phyloP scores from a whole-genome alignment of 2,888 invertebrate genomes.

The Melanophora roralis region DNA sequence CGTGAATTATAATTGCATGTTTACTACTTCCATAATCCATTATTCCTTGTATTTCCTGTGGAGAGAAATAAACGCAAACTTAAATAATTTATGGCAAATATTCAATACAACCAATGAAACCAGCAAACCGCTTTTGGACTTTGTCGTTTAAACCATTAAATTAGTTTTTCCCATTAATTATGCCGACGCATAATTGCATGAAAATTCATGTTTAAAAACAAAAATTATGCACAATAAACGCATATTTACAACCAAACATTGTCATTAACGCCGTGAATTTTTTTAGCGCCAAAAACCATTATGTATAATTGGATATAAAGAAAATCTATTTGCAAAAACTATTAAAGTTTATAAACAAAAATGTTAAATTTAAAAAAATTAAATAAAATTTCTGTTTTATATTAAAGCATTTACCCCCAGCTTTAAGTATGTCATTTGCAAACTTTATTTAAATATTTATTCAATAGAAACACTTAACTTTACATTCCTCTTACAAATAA shows the following conservation, averaged over 20 bases:
- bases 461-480: not conserved
- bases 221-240: slow-evolving; percentile 1
- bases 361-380: not conserved
- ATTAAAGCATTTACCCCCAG: no score
- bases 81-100: not conserved
- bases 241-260: slow-evolving; percentile 5
- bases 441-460: not conserved
- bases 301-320: slow-evolving; percentile 18
- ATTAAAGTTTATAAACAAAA: no score
- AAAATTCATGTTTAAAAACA: slow-evolving; percentile 30
- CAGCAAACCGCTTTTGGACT: not conserved
- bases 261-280: slow-evolving; percentile 9
- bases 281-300: no score
- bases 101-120: not conserved
- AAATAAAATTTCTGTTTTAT: no score
- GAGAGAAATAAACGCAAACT: no score
- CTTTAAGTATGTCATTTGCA: no score
- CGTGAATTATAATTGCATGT: no score
- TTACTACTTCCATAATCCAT: no score
- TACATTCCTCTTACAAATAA: not conserved
- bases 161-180: slow-evolving; percentile 24
- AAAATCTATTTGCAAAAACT: no score
- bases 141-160: not conserved
- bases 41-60: no score
- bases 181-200: slow-evolving; percentile 24